Percentiles rank a stretch among this genome's conserved stretches.
These are phyloP conservation scores for Bibio marci DNA, from an alignment of 2,888 invertebrate genomes.

Conservation along the genomic window DNA sequence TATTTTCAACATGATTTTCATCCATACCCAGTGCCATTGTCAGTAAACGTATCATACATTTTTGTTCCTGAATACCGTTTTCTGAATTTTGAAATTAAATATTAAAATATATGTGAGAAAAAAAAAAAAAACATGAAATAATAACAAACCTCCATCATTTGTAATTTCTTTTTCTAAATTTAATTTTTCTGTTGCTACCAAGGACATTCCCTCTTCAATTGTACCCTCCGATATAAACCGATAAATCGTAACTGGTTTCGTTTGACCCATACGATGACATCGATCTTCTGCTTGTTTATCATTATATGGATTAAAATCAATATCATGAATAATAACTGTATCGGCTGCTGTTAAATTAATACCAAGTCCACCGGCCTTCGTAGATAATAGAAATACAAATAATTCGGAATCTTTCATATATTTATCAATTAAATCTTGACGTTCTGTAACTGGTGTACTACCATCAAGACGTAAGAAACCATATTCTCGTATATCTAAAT, in stretches of 20 bases:
- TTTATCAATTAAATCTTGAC: constrained; percentile 80
- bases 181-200: constrained; percentile 80
- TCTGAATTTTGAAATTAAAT: background rate
- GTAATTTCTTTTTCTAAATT: constrained; percentile 79
- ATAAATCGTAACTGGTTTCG: constrained; percentile 70
- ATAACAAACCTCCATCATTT: constrained; percentile 30
- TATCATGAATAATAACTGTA: constrained; percentile 89
- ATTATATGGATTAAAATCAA: constrained; percentile 97
- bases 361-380: constrained; percentile 88
- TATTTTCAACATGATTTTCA: constrained; percentile 15
- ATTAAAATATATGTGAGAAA: background rate
- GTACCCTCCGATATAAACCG: constrained; percentile 64
- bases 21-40: constrained; percentile 57
- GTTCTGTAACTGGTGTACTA: constrained; percentile 65
- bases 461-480: constrained; percentile 78
- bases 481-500: constrained; percentile 54
- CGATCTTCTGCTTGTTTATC: constrained; percentile 95
- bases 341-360: constrained; percentile 90
- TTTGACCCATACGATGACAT: constrained; percentile 61
- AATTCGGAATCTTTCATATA: constrained; percentile 64
- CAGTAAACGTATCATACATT: constrained; percentile 61
- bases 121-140: too few species aligned
- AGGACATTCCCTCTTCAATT: constrained; percentile 84
- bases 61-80: constrained; percentile 43
- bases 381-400: constrained; percentile 82